These are phyloP conservation scores for Flexamia atlantica DNA, from an alignment of 2,888 invertebrate species.

Conservation along the genomic window DNA sequence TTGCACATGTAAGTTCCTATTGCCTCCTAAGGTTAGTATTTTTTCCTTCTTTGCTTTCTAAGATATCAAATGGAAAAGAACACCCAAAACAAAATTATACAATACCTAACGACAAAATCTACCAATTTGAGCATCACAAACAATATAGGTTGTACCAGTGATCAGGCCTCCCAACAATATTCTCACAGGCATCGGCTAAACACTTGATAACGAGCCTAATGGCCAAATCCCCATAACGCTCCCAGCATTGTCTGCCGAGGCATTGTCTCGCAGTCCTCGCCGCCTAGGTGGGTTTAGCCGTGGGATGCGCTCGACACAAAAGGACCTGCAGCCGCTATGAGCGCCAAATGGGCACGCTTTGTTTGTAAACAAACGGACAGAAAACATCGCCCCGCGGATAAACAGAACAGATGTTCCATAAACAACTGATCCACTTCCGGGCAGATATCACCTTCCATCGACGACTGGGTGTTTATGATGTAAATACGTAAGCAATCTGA, in stretches of 20 bases:
- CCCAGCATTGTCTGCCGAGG: neutral
- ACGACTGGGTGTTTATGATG: neutral
- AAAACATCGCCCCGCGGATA: neutral
- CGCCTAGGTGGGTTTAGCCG: no score
- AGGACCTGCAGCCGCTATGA: neutral
- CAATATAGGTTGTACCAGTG: no score
- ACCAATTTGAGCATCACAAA: no score
- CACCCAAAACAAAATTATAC: no score
- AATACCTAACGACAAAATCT: no score
- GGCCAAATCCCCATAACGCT: neutral
- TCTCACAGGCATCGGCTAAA: no score
- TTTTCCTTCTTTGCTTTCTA: no score
- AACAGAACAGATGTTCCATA: neutral
- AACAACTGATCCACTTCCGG: neutral
- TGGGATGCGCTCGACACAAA: neutral
- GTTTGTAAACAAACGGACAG: neutral
- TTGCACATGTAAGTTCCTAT: no score
- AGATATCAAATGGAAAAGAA: no score
- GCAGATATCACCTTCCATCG: neutral
- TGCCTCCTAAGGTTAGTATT: no score
- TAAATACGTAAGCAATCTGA: neutral
- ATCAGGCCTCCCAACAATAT: no score
- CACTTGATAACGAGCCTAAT: neutral
- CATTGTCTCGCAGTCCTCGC: neutral
- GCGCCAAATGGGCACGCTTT: neutral